phyloP scores from a whole-genome alignment of 2,888 invertebrate genomes.

The Elysia crispata region DNA sequence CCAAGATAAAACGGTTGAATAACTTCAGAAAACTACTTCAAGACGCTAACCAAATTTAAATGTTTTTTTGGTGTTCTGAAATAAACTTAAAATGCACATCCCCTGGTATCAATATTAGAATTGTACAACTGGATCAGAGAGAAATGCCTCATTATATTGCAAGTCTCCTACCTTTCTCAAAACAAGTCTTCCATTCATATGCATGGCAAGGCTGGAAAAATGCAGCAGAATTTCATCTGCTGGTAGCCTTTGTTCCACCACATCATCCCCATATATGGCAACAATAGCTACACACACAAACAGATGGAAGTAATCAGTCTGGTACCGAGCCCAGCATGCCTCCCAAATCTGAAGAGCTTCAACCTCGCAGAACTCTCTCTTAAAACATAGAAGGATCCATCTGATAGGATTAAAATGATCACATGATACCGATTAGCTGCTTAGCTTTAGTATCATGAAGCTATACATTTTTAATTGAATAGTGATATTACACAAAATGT shows the following conservation, averaged over 20 bases:
- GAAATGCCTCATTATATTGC: background rate
- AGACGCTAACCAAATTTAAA: no score
- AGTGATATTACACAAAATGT: no score
- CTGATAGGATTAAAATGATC: slow-evolving; percentile 53
- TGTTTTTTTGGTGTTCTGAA: no score
- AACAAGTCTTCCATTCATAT: slow-evolving; percentile 95
- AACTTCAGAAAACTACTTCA: no score
- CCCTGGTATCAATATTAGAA: no score
- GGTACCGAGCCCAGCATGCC: slow-evolving; percentile 97
- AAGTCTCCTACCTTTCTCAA: slow-evolving; percentile 83
- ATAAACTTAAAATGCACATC: no score
- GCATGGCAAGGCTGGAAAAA: slow-evolving; percentile 97
- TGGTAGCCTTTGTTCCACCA: slow-evolving; percentile 92
- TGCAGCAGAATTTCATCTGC: slow-evolving; percentile 96
- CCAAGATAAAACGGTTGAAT: no score
- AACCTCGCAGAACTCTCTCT: slow-evolving; percentile 90
- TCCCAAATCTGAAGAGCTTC: slow-evolving; percentile 96
- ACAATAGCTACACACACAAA: slow-evolving; percentile 96
- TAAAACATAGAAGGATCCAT: slow-evolving; percentile 95
- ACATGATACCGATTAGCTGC: no score
- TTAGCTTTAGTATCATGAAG: no score
- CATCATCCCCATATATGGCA: slow-evolving; percentile 89
- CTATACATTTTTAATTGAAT: no score
- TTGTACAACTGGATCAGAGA: no score
- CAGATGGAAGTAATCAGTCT: slow-evolving; percentile 96